phyloP scores from a whole-genome alignment of 1,140 invertebrate species.

The Bilobella aurantiaca region DNA sequence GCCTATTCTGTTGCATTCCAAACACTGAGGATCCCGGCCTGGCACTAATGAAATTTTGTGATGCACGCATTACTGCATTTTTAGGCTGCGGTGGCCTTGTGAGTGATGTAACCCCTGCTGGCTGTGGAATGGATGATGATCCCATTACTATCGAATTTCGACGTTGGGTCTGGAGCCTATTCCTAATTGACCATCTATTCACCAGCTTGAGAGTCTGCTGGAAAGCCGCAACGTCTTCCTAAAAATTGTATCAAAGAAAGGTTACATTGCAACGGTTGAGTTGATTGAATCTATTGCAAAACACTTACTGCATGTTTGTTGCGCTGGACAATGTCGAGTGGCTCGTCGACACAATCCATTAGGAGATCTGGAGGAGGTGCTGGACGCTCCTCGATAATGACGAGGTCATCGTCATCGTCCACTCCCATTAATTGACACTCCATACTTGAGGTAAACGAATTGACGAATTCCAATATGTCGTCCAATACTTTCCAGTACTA shows the following conservation, averaged over 20 bases:
- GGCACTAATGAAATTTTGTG: not conserved
- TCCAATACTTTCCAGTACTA: too few relatives aligned
- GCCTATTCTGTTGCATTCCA: not conserved
- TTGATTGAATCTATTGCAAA: not conserved
- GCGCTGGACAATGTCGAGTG: not conserved
- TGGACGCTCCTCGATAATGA: not conserved
- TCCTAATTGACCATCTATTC: not conserved
- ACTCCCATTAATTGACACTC: not conserved
- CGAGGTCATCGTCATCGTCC: not conserved
- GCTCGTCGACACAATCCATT: constrained; percentile 9
- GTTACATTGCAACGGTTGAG: not conserved
- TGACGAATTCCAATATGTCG: too few relatives aligned
- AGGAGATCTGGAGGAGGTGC: not conserved
- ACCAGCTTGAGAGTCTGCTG: not conserved
- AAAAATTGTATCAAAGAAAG: not conserved
- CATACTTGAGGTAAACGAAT: too few relatives aligned
- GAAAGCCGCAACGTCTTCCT: not conserved
- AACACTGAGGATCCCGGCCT: not conserved
- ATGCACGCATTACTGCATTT: not conserved
- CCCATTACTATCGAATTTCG: not conserved
- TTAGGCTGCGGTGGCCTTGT: not conserved
- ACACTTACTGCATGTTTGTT: not conserved
- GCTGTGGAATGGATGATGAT: not conserved
- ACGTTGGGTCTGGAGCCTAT: not conserved
- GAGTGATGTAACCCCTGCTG: not conserved